Evolutionary conservation across 2,113 vertebrate genomes (phyloP), one percentile per base, ranked within the genome.

Genomic region (Aramus guarauna): DNA sequence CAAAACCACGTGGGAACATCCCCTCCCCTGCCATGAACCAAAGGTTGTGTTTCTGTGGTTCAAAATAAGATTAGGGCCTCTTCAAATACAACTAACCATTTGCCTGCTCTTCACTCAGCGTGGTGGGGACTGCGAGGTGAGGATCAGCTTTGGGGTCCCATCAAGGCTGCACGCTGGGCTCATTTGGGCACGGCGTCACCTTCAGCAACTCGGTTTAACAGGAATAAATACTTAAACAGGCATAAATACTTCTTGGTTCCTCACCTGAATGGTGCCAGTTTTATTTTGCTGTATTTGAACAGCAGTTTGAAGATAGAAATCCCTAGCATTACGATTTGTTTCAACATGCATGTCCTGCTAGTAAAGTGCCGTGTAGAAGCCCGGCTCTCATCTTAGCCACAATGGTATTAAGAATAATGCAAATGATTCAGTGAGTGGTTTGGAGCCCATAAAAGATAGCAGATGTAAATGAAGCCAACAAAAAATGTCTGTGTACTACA

Each of bases 51-150:
- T 60, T 56, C 36, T 32, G 0, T 23, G 9, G 29, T 64, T 82
- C 41, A 50, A 50, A 80, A 60, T 11, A 47, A 12, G 26, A 23
- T 59, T 18, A 88, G 56, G 22, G 19, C 32, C 83, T 64, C 52
- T 74, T 53, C 8, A 2, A 66, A 34, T 20, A 32, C 4, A 1
- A 21, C 27, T 36, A 11, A 39, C 21, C 29, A 5, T 84, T 48
- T 62, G 64, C 34, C 67, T 50, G 18, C 24, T 72, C 30, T 24
- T 39, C 1, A 0, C 36, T 76, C 0, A 0, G 39, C 0, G 0
- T 76, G 53, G 39, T 23, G 30, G 16, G 17, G 15, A 30, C 43
- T 47, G 37, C 0, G 2, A 79, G 66, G n/a, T 53, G 50, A 68
- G 50, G 73, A 59, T 37, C 29, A 37, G 37, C 34, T 34, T 7